phyloP scores from a whole-genome alignment of 2,113 vertebrate genomes.

The Reinhardtius hippoglossoides region DNA sequence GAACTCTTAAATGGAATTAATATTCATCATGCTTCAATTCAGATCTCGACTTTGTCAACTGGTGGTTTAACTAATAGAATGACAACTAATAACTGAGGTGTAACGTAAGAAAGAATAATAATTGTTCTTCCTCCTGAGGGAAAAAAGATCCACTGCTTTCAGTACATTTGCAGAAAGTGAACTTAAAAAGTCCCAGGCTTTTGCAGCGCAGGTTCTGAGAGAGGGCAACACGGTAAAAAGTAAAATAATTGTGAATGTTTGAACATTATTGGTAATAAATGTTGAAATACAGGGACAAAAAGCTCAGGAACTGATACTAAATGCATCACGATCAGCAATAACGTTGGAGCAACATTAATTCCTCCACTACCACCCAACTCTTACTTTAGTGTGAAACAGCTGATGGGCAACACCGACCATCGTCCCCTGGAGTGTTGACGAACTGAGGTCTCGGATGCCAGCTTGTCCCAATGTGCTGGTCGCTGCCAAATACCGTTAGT shows the following conservation, averaged over 20 bases:
- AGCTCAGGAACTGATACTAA: constrained; percentile 73
- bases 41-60: background rate
- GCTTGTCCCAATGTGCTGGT: constrained; percentile 50
- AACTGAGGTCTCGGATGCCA: constrained; percentile 47
- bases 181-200: background rate
- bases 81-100: background rate
- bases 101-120: constrained; percentile 17
- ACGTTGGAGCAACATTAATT: constrained; percentile 36
- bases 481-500: constrained; percentile 60
- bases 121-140: background rate
- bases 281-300: constrained; percentile 53
- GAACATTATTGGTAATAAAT: constrained; percentile 20
- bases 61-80: constrained; percentile 11
- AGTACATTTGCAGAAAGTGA: background rate
- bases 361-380: background rate
- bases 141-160: background rate
- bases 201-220: constrained; percentile 11
- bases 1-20: constrained; percentile 9
- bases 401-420: constrained; percentile 45
- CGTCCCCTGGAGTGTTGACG: constrained; percentile 25
- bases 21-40: background rate
- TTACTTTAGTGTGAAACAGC: constrained; percentile 30
- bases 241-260: constrained; percentile 23
- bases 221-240: constrained; percentile 1
- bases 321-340: constrained; percentile 73